Percentiles rank a stretch among this genome's conserved stretches.
phyloP scores from a whole-genome alignment of 2,113 vertebrate species.

The Antennarius striatus region DNA sequence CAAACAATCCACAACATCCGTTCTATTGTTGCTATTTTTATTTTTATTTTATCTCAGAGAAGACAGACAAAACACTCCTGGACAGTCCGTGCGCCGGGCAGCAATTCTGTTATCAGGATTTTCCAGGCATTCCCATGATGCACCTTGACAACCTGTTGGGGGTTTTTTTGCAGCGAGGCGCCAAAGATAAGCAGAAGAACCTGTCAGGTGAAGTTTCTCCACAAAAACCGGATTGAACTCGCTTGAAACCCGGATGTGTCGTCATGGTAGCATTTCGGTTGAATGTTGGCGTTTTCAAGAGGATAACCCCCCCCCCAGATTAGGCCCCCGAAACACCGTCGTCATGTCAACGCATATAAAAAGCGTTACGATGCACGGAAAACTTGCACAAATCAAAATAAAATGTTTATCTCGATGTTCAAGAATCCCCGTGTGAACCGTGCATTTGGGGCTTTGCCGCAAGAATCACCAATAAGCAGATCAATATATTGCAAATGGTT shows the following conservation, averaged over 20 bases:
- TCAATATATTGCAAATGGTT: conserved; percentile 55
- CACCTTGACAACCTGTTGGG: neutral
- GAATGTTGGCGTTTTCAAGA: too few relatives aligned
- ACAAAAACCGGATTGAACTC: too few relatives aligned
- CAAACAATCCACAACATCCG: neutral
- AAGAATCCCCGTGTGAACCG: neutral
- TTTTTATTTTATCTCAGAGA: conserved; percentile 6
- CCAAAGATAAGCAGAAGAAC: neutral
- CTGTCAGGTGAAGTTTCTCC: too few relatives aligned
- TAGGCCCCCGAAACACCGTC: too few relatives aligned
- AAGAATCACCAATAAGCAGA: conserved; percentile 32
- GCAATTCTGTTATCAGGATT: neutral
- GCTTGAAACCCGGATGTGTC: too few relatives aligned
- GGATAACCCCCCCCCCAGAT: too few relatives aligned
- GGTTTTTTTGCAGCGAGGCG: neutral
- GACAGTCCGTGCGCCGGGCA: too few relatives aligned
- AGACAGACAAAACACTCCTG: neutral
- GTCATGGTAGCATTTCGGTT: too few relatives aligned
- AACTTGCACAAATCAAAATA: too few relatives aligned
- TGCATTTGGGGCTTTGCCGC: conserved; percentile 2
- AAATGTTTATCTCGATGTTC: conserved; percentile 2
- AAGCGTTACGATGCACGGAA: too few relatives aligned
- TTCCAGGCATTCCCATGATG: conserved; percentile 5
- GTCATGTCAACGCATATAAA: too few relatives aligned
- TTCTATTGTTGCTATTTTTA: neutral